These are phyloP conservation scores for Indicator maculatus DNA, from an alignment of 2,113 vertebrate species.

Conservation along the genomic window DNA sequence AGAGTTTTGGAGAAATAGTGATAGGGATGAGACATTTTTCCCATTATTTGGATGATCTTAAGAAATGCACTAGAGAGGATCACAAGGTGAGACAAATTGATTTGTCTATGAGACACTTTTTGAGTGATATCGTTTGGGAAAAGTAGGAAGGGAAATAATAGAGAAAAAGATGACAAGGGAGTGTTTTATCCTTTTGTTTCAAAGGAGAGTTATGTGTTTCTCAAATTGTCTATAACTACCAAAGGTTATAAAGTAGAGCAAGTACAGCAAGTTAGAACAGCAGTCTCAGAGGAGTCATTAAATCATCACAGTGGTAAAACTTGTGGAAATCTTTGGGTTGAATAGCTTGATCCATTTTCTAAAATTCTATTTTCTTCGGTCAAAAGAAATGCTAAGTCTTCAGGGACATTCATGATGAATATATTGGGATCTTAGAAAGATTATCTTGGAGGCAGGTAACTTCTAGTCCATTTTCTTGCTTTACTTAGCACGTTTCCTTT, in stretches of 20 bases:
- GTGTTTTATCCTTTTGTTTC: background rate
- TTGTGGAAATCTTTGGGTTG: background rate
- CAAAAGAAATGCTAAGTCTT: background rate
- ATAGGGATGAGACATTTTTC: conserved; percentile 2
- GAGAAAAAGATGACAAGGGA: background rate
- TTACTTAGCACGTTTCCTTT: background rate
- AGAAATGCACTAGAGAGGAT: conserved; percentile 5
- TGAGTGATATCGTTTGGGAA: background rate
- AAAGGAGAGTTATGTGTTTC: background rate
- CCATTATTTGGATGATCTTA: conserved; percentile 33
- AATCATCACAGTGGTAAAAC: background rate
- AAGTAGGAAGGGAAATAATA: background rate
- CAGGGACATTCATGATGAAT: background rate
- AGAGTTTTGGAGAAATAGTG: background rate
- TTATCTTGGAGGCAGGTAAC: background rate
- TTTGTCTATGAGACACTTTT: background rate
- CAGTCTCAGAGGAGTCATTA: background rate
- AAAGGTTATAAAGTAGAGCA: background rate
- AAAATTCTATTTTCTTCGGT: background rate
- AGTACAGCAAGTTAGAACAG: background rate
- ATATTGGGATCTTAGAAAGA: background rate
- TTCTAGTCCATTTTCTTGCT: background rate
- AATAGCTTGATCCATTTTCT: background rate
- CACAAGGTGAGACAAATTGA: conserved; percentile 16
- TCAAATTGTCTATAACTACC: background rate